Evolutionary conservation across 2,797 vertebrate species (phyloP), one percentile per base, ranked within the genome.

Genomic region (Intellagama lesueurii): DNA sequence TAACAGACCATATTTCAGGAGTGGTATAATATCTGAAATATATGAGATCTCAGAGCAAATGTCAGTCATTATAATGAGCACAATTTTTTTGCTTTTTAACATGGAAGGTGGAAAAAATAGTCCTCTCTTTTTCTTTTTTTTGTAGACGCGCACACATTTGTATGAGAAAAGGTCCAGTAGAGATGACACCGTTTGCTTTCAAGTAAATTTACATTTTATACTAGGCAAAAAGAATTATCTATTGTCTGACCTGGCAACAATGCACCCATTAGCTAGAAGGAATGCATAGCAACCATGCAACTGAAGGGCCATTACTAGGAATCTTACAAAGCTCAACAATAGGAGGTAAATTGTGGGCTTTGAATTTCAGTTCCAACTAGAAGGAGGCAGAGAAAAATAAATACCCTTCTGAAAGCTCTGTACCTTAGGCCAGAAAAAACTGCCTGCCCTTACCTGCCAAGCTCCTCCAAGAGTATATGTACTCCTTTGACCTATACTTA

Each of bases 121-220:
- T 64, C 3, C 60, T 19, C 52, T 8, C 52, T 8, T 14, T 8
- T 14, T 56, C 14, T 56, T 22, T 64, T 19, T 64, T 64, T 22
- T 4, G 19, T 14, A 64, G 60, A 64, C 22, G 16, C 16, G 19
- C 60, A 64, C 60, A 64, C 60, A 64, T 78, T 66, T 83, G 19
- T 32, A 70, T 12, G 28, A 49, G 73, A n/a, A 87, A 82, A 22
- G 49, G 1, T 90, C 90, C 44, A 80, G 60, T n/a, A 8, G 30
- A 87, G 90, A 94, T 11, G 64, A 60, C 47, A 69, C 6, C 66
- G 87, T 32, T 11, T n/a, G 84, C 1, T 28, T 90, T 85, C 78
- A 92, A 90, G 84, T 49, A 90, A 94, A 91, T 87, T 82, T 90
- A 91, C 93, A 88, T 90, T 87, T 90, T 83, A 87, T 60, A 32